Conservation (phyloP, 1,140 invertebrate species). For the Trypoxylus dichotomus region DNA sequence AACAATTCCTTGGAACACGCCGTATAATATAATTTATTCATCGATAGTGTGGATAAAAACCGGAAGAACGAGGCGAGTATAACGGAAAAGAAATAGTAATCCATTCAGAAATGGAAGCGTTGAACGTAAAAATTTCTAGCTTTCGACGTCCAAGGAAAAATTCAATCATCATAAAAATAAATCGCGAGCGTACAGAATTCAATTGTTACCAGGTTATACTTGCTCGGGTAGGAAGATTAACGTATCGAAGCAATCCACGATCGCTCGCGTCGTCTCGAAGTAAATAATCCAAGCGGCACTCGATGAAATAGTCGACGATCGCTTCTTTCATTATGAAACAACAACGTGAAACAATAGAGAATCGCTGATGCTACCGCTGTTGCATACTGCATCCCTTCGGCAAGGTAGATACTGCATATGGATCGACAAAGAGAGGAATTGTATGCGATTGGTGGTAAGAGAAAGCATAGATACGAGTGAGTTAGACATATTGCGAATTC, state of each 20-base stretch:
- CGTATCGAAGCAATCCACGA: background rate
- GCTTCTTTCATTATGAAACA: constrained; percentile 2
- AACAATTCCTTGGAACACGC: too few relatives aligned
- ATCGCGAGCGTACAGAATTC: background rate
- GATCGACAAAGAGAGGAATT: background rate
- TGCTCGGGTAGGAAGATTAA: background rate
- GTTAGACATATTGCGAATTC: too few relatives aligned
- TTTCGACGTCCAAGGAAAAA: background rate
- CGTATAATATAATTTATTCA: too few relatives aligned
- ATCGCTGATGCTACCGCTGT: background rate
- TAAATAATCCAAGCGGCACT: background rate
- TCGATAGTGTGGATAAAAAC: background rate
- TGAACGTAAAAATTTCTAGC: background rate
- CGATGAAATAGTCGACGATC: background rate
- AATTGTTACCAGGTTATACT: background rate
- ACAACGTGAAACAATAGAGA: background rate
- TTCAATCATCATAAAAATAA: constrained; percentile 8
- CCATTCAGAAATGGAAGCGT: background rate
- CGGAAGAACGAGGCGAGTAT: too few relatives aligned
- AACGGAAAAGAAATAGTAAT: background rate
- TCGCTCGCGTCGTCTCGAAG: background rate
- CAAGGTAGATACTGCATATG: background rate
- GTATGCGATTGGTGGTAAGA: background rate
- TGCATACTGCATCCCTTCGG: background rate
- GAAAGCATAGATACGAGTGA: too few relatives aligned